Percentiles rank a stretch among this genome's conserved stretches.
phyloP scores from a whole-genome alignment of 2,888 invertebrate species.

The Hydroisotoma schaefferi region DNA sequence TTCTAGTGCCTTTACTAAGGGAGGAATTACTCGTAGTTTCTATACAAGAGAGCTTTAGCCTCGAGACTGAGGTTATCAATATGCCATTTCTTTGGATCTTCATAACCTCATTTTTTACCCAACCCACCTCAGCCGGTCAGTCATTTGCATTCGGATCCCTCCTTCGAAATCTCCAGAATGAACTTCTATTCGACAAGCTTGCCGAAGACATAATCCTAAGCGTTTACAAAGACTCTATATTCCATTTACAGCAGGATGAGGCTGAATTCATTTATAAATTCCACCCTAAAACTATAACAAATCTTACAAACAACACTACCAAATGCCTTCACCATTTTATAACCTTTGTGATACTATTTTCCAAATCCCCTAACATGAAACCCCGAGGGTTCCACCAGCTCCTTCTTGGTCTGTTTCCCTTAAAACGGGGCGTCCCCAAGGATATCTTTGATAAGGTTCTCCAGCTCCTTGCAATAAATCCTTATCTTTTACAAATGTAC shows the following conservation, averaged over 20 bases:
- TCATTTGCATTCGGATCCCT: conserved; percentile 21
- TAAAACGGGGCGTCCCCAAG: conserved; percentile 30
- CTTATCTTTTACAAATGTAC: conserved; percentile 27
- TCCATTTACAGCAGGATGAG: neutral
- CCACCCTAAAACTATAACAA: neutral
- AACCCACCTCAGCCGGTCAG: conserved; percentile 6
- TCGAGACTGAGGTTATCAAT: conserved; percentile 19
- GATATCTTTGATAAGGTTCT: conserved; percentile 34
- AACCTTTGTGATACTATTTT: conserved; percentile 25
- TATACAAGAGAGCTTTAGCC: conserved; percentile 12
- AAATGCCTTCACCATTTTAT: conserved; percentile 34
- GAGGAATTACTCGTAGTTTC: conserved; percentile 1
- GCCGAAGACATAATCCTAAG: conserved; percentile 31
- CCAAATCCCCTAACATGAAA: conserved; percentile 23
- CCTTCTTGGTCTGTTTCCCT: conserved; percentile 35
- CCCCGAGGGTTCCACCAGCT: conserved; percentile 24
- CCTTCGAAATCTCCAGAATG: conserved; percentile 26
- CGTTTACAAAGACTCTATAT: conserved; percentile 29
- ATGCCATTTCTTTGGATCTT: conserved; percentile 30
- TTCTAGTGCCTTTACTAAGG: conserved; percentile 24
- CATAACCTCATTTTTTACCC: conserved; percentile 22
- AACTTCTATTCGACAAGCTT: conserved; percentile 24
- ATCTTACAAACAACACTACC: conserved; percentile 12
- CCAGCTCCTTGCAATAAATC: conserved; percentile 28
- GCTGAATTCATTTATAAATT: neutral